These are phyloP conservation scores for Tromatobia lineatoria DNA, from an alignment of 2,888 invertebrate genomes.

Conservation along the genomic window DNA sequence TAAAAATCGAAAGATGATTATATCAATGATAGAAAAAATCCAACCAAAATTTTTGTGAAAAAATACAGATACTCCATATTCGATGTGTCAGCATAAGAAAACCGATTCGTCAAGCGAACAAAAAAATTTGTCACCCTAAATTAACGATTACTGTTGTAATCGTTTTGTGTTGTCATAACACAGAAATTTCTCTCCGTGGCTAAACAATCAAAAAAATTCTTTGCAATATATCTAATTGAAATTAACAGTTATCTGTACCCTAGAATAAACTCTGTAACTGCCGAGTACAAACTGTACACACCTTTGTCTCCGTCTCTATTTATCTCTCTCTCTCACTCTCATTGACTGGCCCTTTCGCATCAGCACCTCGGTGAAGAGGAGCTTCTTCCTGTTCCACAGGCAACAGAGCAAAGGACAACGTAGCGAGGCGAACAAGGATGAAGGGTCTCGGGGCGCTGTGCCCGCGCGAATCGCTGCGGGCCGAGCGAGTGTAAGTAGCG, in stretches of 20 bases:
- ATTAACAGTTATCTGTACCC: neutral
- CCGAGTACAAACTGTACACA: neutral
- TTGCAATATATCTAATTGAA: no score
- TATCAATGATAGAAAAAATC: no score
- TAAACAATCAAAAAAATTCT: no score
- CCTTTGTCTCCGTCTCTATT: neutral
- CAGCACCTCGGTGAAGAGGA: neutral
- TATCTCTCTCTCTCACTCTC: neutral
- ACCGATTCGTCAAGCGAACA: no score
- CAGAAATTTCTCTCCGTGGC: no score
- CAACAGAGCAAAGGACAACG: conserved; percentile 27
- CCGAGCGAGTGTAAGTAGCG: conserved; percentile 21
- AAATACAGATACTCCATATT: no score
- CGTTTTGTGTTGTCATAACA: no score
- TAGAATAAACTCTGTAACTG: neutral
- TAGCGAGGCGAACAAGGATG: conserved; percentile 57
- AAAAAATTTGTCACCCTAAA: no score
- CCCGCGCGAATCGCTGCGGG: conserved; percentile 35
- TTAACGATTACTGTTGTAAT: no score
- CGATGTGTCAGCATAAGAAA: no score
- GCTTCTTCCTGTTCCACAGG: conserved; percentile 21
- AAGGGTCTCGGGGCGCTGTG: conserved; percentile 55
- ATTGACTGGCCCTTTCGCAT: neutral
- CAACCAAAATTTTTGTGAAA: no score
- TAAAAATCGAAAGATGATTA: no score